Conservation (phyloP, 2,797 vertebrate genomes). For the Masticophis lateralis region DNA sequence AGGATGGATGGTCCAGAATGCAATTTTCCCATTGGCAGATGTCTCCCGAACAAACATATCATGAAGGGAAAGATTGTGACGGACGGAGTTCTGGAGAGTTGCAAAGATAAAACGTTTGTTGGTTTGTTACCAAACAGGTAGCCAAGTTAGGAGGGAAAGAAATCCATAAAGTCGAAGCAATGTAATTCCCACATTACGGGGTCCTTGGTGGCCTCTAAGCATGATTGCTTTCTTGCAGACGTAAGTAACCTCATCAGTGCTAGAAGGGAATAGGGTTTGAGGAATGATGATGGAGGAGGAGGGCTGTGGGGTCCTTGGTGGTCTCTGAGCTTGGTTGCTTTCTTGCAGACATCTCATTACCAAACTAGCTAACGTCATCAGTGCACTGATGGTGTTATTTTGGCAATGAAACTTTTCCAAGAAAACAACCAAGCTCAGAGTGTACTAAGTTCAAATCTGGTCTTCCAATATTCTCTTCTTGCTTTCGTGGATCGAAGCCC, state of each 20-base stretch:
- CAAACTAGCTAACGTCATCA: too few relatives aligned
- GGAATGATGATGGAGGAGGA: too few relatives aligned
- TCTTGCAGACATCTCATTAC: not conserved
- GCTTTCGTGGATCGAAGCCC: not conserved
- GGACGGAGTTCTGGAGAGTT: conserved; percentile 86
- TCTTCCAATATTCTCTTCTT: not conserved
- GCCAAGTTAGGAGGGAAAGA: not conserved
- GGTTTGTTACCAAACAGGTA: not conserved
- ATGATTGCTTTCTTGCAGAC: not conserved
- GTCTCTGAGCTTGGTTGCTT: not conserved
- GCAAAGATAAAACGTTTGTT: not conserved
- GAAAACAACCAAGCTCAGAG: too few relatives aligned
- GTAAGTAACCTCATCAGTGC: not conserved
- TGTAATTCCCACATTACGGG: not conserved
- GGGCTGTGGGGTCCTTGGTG: not conserved
- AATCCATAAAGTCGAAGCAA: not conserved
- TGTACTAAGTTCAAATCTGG: too few relatives aligned
- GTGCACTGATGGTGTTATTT: too few relatives aligned
- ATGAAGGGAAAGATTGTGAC: conserved; percentile 94
- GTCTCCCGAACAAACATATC: conserved; percentile 95
- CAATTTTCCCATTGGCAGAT: conserved; percentile 83
- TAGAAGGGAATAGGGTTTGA: not conserved
- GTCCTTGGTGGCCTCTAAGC: not conserved
- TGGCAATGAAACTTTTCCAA: too few relatives aligned
- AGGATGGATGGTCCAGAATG: conserved; percentile 96